These are phyloP conservation scores for Dicycla oo DNA, from an alignment of 2,888 invertebrate genomes.

Conservation along the genomic window DNA sequence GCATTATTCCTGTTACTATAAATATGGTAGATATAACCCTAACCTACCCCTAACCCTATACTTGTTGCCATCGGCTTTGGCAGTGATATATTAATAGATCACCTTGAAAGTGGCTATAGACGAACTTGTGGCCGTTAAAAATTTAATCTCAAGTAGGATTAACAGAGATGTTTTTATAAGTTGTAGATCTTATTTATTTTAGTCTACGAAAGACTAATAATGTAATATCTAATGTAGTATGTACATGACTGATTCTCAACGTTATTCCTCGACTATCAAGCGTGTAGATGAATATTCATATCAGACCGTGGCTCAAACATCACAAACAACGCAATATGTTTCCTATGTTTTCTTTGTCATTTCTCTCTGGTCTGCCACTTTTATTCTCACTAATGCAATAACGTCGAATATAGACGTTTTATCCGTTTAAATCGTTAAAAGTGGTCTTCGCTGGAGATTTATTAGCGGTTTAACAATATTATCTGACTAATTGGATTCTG, in stretches of 20 bases:
- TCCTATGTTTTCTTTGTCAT: background rate
- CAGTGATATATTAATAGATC: no score
- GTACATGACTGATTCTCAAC: constrained; percentile 12
- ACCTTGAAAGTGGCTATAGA: background rate
- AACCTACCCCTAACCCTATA: no score
- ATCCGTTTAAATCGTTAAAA: constrained; percentile 30
- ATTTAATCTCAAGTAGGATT: background rate
- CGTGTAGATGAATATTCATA: constrained; percentile 54
- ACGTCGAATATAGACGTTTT: background rate
- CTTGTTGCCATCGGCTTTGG: no score
- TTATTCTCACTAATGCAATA: constrained; percentile 9
- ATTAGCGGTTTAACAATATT: constrained; percentile 55
- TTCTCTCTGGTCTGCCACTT: background rate
- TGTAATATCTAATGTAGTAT: constrained; percentile 13
- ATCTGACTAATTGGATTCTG: constrained; percentile 60
- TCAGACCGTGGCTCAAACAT: background rate
- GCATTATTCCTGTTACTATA: no score
- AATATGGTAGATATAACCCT: no score
- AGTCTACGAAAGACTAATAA: constrained; percentile 4
- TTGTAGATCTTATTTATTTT: background rate
- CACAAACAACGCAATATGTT: background rate
- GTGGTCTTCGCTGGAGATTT: constrained; percentile 12
- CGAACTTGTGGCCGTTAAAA: background rate
- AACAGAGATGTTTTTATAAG: background rate
- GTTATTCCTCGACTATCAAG: constrained; percentile 34